Evolutionary conservation across 1,140 invertebrate genomes (phyloP), one percentile per base, ranked within the genome.

Genomic region (Drosophila orosa): DNA sequence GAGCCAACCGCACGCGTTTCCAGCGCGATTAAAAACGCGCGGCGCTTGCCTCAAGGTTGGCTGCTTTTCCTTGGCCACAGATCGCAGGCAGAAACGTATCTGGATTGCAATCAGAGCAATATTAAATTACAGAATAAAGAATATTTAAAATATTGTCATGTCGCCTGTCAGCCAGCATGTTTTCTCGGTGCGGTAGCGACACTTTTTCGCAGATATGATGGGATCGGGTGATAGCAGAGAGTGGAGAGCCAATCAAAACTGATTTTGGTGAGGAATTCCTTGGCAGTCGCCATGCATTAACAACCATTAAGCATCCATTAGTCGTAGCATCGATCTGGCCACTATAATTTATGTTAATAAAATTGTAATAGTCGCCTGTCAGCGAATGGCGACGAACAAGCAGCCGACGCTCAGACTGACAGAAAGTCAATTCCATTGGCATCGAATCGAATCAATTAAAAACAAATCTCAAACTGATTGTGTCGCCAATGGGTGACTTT

Each of bases 341-440:
- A 35, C 57, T 74, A 79, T 89, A 89, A 87, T 87, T 83, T 76
- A 79, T 76, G 76, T 77, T 83, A 83, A 86, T 86, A 76, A 73
- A 83, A 79, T 73, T 77, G 80, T 69, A 87, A 83, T 62, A 45
- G 72, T 29, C 39, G 72, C 17, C 79, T 86, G 79, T 87, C 82
- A 87, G 27, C 79, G 33, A 65, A 65, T 79, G 79, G 75, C 83
- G 84, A 79, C 83, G 69, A 69, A 63, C 74, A 86, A 42, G 44
- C 58, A 62, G 57, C 60, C 57, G 74, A 45, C 74, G 63, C 22
- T 31, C 54, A 33, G 73, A 44, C 68, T 61, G 72, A 54, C 39
- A 54, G 47, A 76, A 61, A 48, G 63, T 79, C 76, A 81, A 63
- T 76, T 84, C 57, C 58, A 68, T 68, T 50, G 45, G 48, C 59